Evolutionary conservation across 2,888 invertebrate species (phyloP).

Genomic region (Hymenopus coronatus): DNA sequence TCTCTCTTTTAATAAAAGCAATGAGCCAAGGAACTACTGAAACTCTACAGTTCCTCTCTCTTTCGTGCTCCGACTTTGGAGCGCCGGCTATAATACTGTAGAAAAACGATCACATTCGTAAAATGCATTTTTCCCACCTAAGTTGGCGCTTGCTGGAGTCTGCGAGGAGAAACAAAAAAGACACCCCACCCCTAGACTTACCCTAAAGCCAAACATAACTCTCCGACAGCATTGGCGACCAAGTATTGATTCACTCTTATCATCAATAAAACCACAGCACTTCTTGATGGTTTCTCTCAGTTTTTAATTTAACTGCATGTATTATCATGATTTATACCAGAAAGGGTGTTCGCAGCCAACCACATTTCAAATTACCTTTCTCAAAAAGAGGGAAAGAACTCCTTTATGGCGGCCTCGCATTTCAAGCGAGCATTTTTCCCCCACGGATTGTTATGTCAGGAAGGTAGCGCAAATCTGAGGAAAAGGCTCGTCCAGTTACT

Average conservation of each 20-base stretch:
- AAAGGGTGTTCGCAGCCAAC: neutral
- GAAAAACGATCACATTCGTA: neutral
- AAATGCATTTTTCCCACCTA: neutral
- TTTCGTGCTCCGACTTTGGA: neutral
- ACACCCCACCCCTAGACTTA: slow-evolving; percentile 15
- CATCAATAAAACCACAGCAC: slow-evolving; percentile 15
- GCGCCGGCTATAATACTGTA: neutral
- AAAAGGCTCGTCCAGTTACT: neutral
- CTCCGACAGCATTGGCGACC: slow-evolving; percentile 8
- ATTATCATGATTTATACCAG: slow-evolving; percentile 9
- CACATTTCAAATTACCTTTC: slow-evolving; percentile 17
- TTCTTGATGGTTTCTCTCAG: slow-evolving; percentile 9
- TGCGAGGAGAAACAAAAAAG: neutral
- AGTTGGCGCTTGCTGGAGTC: neutral
- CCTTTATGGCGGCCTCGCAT: neutral
- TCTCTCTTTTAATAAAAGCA: neutral
- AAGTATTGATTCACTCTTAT: neutral
- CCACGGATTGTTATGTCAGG: neutral
- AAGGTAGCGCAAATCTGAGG: neutral
- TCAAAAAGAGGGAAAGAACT: neutral
- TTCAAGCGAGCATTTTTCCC: neutral
- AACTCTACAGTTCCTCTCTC: neutral
- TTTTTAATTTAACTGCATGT: slow-evolving; percentile 15
- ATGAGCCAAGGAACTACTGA: neutral
- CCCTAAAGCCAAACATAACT: slow-evolving; percentile 28